These are phyloP conservation scores for Siniperca scherzeri DNA, from an alignment of 2,797 vertebrate species.

Conservation along the genomic window DNA sequence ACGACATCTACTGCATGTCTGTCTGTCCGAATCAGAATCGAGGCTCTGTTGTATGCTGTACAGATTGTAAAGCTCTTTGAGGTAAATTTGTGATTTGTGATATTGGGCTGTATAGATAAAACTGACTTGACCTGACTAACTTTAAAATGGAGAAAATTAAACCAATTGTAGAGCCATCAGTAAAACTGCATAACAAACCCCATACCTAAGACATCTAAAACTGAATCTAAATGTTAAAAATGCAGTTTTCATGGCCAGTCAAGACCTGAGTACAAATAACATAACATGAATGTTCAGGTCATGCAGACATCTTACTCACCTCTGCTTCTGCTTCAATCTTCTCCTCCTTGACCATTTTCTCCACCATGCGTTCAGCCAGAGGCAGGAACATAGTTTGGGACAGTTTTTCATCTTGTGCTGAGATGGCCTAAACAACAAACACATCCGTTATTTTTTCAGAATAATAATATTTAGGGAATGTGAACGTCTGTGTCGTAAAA, in stretches of 20 bases:
- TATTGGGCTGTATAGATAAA: no score
- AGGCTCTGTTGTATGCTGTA: no score
- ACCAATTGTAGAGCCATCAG: no score
- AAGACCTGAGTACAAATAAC: no score
- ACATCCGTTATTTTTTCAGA: fast-evolving
- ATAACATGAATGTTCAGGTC: neutral
- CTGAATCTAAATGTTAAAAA: neutral
- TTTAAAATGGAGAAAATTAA: no score
- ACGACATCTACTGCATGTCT: no score
- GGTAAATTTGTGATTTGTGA: no score
- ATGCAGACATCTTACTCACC: constrained; percentile 77
- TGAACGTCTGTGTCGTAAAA: neutral
- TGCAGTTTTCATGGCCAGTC: neutral
- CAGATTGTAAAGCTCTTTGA: no score
- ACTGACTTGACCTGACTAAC: no score
- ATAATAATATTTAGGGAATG: neutral
- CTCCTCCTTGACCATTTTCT: constrained; percentile 99
- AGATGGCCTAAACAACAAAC: constrained; percentile 90
- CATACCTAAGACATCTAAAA: neutral
- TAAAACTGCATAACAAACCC: neutral
- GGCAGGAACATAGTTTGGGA: constrained; percentile 98
- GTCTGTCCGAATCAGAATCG: no score
- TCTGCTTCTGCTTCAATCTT: constrained; percentile 99
- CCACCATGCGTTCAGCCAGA: constrained; percentile 98
- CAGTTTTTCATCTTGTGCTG: constrained; percentile 96